Base-by-base conservation (phyloP, 2,113 vertebrate genomes). In the Bubalus kerabau region DNA sequence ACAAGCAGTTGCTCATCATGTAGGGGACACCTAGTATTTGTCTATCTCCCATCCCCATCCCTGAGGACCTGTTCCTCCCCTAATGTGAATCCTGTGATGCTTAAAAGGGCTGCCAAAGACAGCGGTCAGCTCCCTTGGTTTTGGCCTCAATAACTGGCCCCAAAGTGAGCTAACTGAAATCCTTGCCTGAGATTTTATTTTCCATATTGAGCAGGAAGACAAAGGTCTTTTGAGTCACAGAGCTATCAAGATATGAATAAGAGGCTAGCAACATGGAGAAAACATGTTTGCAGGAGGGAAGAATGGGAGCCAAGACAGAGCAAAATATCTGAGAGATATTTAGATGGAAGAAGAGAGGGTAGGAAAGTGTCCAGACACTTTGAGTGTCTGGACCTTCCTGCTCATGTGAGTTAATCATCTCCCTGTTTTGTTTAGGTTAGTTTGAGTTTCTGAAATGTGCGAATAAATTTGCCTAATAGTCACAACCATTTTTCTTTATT, bases 401-500 rank as follows among this genome's bases (percentile, higher is more conserved):
- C 48, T 82, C 57, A 59, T 13, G 23, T 3, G 6, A 84, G 43
- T 28, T 32, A 71, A 64, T 59, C 87, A 62, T 32, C 54, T 60
- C n/a, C 67, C 26, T 48, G 16, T 82, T 96, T 43, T 40, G 50
- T 60, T 59, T 43, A 83, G 40, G 57, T 43, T 83, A 32, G 76
- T 54, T 16, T 62, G 83, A 57, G 50, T 32, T 84, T 96, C 81
- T 76, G 59, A 59, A 97, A 81, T 10, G 14, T 40, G 6, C 2
- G 3, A 24, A 59, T 62, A 6, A 40, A 7, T 84, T 17, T 19
- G 24, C 50, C 80, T 91, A 40, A 36, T 24, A 43, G 87, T 56
- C 76, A 56, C 9, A 17, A 16, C 6, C 3, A 7, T 26, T n/a
- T 40, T 64, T 64, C 62, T 64, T 98, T 98, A 98, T 99, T 98